phyloP scores from a whole-genome alignment of 2,888 invertebrate genomes.

The Cephalotes varians region DNA sequence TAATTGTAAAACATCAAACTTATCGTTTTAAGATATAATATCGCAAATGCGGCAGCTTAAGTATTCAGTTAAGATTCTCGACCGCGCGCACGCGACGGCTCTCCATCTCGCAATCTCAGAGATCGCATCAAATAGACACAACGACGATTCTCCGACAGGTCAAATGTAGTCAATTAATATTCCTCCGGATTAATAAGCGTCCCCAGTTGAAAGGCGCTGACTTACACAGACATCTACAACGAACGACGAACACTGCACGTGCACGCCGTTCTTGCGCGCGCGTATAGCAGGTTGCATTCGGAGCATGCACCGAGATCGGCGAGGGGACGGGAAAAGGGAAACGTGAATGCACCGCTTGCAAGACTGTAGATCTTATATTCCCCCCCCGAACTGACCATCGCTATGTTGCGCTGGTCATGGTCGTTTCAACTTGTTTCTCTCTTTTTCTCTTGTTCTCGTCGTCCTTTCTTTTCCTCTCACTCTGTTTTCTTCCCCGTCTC shows the following conservation, averaged over 20 bases:
- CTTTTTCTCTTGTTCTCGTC: conserved; percentile 62
- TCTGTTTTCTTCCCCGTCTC: conserved; percentile 52
- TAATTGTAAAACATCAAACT: neutral
- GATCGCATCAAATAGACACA: conserved; percentile 28
- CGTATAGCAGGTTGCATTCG: conserved; percentile 39
- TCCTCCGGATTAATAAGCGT: conserved; percentile 24
- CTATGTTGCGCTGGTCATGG: conserved; percentile 84
- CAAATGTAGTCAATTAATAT: conserved; percentile 43
- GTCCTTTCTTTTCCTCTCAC: conserved; percentile 61
- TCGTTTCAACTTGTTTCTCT: conserved; percentile 66
- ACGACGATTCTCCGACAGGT: conserved; percentile 8
- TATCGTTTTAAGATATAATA: neutral
- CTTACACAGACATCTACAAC: neutral
- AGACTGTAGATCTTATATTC: conserved; percentile 55
- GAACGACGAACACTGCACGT: neutral
- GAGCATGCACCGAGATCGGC: conserved; percentile 46
- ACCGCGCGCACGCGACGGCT: conserved; percentile 1
- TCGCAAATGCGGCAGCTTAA: neutral
- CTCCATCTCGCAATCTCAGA: conserved; percentile 3
- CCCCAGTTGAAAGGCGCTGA: conserved; percentile 28
- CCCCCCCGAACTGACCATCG: conserved; percentile 82
- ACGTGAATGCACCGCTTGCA: conserved; percentile 66
- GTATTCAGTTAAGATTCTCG: conserved; percentile 15
- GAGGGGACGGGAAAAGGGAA: conserved; percentile 44
- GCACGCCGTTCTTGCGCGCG: conserved; percentile 1